Evolutionary conservation across 2,888 invertebrate species (phyloP).

Genomic region (Phasia obesa): DNA sequence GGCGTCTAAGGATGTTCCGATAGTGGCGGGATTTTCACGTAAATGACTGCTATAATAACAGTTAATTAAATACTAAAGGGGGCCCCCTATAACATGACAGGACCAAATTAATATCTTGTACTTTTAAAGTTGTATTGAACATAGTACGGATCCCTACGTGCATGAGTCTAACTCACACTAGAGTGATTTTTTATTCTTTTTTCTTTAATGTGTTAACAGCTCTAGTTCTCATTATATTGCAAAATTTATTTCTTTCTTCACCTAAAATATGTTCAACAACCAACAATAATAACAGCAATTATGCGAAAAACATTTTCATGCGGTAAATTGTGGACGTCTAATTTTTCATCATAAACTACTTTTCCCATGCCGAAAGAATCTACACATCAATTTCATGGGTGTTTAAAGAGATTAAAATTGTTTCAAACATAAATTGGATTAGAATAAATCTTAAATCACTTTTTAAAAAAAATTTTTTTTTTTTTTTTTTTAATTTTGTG

Average conservation of each 20-base stretch:
- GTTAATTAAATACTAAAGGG: too few species aligned
- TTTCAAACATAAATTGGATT: constrained; percentile 50
- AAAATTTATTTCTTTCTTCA: constrained; percentile 13
- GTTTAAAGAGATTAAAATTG: constrained; percentile 33
- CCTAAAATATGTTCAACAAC: not conserved
- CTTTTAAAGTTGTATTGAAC: too few species aligned
- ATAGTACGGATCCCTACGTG: too few species aligned
- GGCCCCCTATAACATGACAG: too few species aligned
- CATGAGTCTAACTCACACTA: too few species aligned
- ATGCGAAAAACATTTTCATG: not conserved
- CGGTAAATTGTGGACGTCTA: constrained; percentile 3
- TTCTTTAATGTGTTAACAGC: not conserved
- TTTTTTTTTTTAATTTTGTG: constrained; percentile 7
- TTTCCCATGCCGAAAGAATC: constrained; percentile 39
- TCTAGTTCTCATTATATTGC: not conserved
- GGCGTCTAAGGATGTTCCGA: too few species aligned
- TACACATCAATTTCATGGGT: constrained; percentile 27
- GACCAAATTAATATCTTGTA: too few species aligned
- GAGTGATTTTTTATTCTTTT: not conserved
- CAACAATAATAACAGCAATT: constrained; percentile 3
- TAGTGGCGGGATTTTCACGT: too few species aligned
- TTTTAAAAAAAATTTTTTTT: constrained; percentile 47
- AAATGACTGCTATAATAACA: too few species aligned
- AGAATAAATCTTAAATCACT: constrained; percentile 62
- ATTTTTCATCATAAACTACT: not conserved